Evolutionary conservation across 2,888 invertebrate species (phyloP), one percentile per base, ranked within the genome.

Genomic region (Dasypolia templi): DNA sequence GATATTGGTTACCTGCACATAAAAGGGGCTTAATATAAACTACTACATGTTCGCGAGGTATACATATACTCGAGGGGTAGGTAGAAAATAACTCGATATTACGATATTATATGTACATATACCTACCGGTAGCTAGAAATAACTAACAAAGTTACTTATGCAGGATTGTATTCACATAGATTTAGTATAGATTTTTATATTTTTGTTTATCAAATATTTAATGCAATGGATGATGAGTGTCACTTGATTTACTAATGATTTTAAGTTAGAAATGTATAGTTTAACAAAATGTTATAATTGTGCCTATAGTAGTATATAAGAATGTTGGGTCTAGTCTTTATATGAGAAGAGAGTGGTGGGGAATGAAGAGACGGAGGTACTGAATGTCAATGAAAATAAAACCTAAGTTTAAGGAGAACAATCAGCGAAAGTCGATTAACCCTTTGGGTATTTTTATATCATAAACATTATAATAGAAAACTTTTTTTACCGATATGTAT

Each of bases 271-370:
- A 56, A 29, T 46, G 26, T 46, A 55, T 70, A 44, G 26, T 55
- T 44, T 29, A 22, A 17, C 11, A 19, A 68, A 32, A 22, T 22
- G 14, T 22, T 35, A 22, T 26, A 17, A 70, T 71, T 17, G 71
- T 56, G 71, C 29, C 39, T 70, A 29, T n/a, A 46, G 4, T 71
- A 35, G 26, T 22, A 12, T 22, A 12, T 70, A 35, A 69, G 17
- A 26, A 71, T 7, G 44, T 55, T 71, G 17, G 53, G 35, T 22
- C 26, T 71, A 55, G 55, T 55, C 55, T 26, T 22, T 71, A 29
- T 29, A 26, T 7, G 32, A 55, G 32, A 22, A 35, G 26, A 55
- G 32, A 44, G 3, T 32, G 46, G n/a, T 64, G 5, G 14, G 9
- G 3, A 32, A 42, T 12, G 1, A 4, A 66, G 29, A 65, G 49